Evolutionary conservation across 2,888 invertebrate species (phyloP).

Genomic region (Coenonympha glycerion): DNA sequence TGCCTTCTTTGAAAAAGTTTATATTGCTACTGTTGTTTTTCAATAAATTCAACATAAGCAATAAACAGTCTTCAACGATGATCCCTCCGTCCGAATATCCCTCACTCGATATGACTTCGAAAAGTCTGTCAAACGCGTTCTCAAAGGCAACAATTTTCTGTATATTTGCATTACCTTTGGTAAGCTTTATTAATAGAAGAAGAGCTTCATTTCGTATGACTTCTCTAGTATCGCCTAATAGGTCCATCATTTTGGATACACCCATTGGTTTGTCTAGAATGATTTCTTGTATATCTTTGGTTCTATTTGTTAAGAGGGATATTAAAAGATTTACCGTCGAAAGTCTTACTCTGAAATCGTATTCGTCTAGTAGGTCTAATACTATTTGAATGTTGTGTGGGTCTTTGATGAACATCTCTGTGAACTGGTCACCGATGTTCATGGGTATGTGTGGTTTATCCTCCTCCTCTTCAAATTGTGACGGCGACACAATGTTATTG

Average conservation of each 20-base stretch:
- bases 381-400: conserved; percentile 88
- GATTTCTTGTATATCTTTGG: conserved; percentile 91
- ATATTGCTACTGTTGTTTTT: conserved; percentile 98
- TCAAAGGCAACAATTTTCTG: conserved; percentile 99
- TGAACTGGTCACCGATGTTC: conserved; percentile 93
- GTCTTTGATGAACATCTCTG: conserved; percentile 97
- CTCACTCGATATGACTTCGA: conserved; percentile 94
- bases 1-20: conserved; percentile 98
- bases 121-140: conserved; percentile 96
- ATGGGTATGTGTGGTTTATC: conserved; percentile 78
- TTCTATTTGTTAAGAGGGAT: conserved; percentile 88
- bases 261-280: conserved; percentile 96
- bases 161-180: conserved; percentile 95
- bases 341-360: conserved; percentile 94
- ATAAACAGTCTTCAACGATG: conserved; percentile 97
- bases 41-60: conserved; percentile 93
- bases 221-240: conserved; percentile 94
- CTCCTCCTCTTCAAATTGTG: conserved; percentile 88
- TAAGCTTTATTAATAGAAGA: conserved; percentile 91
- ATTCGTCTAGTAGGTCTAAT: conserved; percentile 92
- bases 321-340: conserved; percentile 92
- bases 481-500: conserved; percentile 89
- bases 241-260: conserved; percentile 97
- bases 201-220: conserved; percentile 96
- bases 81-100: conserved; percentile 97